Percentiles rank a stretch among this genome's conserved stretches.
phyloP scores from a whole-genome alignment of 2,797 vertebrate genomes.

The Sphenodon punctatus region DNA sequence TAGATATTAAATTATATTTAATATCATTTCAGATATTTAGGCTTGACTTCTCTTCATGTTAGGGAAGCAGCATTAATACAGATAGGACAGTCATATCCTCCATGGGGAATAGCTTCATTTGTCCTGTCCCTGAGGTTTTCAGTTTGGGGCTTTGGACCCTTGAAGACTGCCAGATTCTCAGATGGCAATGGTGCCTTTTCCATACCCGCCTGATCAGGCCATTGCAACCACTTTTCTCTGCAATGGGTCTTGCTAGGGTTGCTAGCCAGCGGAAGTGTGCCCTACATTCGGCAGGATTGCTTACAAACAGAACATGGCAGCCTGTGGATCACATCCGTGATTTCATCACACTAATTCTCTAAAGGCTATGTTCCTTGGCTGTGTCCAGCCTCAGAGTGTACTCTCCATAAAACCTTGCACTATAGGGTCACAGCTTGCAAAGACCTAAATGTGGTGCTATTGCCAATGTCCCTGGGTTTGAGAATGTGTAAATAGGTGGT shows the following conservation, averaged over 20 bases:
- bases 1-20: too few relatives aligned
- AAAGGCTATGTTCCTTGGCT: neutral
- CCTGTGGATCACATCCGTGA: too few relatives aligned
- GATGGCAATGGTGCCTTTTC: neutral
- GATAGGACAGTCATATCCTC: neutral
- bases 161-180: too few relatives aligned
- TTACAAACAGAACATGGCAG: too few relatives aligned
- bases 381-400: neutral
- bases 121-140: neutral
- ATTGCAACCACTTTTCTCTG: neutral
- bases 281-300: too few relatives aligned
- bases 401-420: neutral
- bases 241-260: neutral
- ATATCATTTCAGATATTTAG: neutral
- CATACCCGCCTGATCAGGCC: neutral
- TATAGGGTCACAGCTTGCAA: neutral
- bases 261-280: too few relatives aligned
- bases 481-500: neutral
- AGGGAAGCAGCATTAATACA: neutral
- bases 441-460: neutral
- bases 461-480: neutral
- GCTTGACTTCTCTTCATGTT: neutral
- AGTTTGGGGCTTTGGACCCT: neutral
- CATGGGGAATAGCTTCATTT: neutral
- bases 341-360: neutral